A percentile compares a stretch with the other conserved stretches of the same genome.
These are phyloP conservation scores for Proisotoma minuta DNA, from an alignment of 2,888 invertebrate species.

Conservation along the genomic window DNA sequence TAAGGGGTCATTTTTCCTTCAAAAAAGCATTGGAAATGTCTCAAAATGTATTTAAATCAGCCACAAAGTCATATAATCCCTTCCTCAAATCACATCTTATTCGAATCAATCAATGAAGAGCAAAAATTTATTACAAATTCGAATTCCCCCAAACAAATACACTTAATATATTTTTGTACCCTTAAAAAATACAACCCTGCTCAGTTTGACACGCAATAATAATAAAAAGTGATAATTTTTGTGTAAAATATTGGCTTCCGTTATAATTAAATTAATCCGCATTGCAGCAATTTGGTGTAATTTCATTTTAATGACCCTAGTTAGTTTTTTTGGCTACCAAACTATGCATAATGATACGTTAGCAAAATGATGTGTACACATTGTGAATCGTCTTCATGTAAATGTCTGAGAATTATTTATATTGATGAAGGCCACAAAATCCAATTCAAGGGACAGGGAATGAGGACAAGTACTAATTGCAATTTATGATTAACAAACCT, in stretches of 20 bases:
- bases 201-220: constrained; percentile 2
- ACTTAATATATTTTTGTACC: constrained; percentile 11
- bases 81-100: neutral
- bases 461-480: constrained; percentile 17
- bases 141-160: neutral
- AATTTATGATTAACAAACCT: constrained; percentile 45
- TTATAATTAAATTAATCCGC: constrained; percentile 1
- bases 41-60: constrained; percentile 6
- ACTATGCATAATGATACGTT: no score
- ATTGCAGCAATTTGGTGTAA: no score
- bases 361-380: no score
- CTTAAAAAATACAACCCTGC: neutral
- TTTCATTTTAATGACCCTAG: no score
- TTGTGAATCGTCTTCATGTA: neutral
- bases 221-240: neutral
- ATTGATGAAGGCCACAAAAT: no score
- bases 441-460: constrained; percentile 8
- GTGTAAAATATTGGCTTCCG: neutral
- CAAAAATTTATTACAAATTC: no score
- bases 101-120: no score
- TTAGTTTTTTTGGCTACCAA: no score
- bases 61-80: neutral
- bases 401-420: no score
- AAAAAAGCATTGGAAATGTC: neutral
- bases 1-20: constrained; percentile 1